Base-by-base conservation (phyloP, 2,888 invertebrate genomes). In the Limnephilus marmoratus region DNA sequence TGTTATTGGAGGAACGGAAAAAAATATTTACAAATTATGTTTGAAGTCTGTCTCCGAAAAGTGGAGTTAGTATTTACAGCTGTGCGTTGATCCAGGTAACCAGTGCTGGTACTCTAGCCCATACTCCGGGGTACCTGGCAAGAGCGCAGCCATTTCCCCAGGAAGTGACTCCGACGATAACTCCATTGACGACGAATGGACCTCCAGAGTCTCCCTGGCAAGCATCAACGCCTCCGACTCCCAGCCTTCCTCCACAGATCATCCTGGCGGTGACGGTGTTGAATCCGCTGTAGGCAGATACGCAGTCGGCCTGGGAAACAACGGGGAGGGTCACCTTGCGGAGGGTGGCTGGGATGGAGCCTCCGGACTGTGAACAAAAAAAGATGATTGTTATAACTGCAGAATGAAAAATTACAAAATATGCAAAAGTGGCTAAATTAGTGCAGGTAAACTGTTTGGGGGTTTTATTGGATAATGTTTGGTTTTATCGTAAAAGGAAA, bases 131-230 rank as follows among this genome's bases (percentile, higher is more conserved):
- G 95, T 95, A 96, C 91, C 91, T 83, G 29, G 96, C 95, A 91
- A 95, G 94, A 5, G 95, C 96, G 94, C 97, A 97, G 90, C 96
- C 95, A 94, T 94, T 95, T 92, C 97, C 97, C 96, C 96, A 97
- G 83, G 97, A 97, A n/a, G 96, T 96, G 93, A 97, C 94, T 29
- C 97, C 97, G 94, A 96, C 96, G 94, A 96, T 95, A 93, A 95
- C 94, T 80, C 94, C 95, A 85, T 94, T 94, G 94, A 95, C 95
- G 89, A 96, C 94, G 93, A 96, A 95, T 81, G 96, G 96, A 0
- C 97, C 97, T 0, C 97, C 97, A 94, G 96, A 96, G 95, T 97
- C 97, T 37, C 96, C 97, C 94, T 96, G 95, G 92, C 96, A 96
- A 15, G 96, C 95, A 94, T 96, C 96, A 81, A 94, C 94, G 1